These are phyloP conservation scores for Terrapene triunguis DNA, from an alignment of 2,113 vertebrate genomes.

Conservation along the genomic window DNA sequence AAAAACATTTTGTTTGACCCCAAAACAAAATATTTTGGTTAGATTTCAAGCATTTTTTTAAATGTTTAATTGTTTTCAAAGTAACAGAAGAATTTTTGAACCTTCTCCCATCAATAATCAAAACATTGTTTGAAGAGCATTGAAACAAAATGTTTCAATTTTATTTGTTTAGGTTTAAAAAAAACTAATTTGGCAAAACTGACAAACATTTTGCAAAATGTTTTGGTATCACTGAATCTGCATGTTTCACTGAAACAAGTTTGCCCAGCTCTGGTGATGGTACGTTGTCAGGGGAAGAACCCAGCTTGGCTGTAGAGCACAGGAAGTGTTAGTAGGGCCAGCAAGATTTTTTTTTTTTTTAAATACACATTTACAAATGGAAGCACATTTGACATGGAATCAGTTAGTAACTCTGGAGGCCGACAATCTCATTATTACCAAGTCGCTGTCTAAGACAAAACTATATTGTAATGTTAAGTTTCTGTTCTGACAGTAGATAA, in stretches of 20 bases:
- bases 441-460: background rate
- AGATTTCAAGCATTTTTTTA: background rate
- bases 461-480: background rate
- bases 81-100: background rate
- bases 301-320: background rate
- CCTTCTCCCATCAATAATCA: background rate
- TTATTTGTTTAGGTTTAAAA: background rate
- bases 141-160: background rate
- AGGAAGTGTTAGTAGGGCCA: background rate
- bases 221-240: background rate
- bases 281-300: background rate
- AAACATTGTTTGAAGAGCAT: background rate
- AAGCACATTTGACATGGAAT: background rate
- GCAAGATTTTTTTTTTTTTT: background rate
- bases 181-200: background rate
- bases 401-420: background rate
- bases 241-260: background rate
- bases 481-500: conserved; percentile 15
- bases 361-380: background rate
- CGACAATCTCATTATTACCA: background rate
- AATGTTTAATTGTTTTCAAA: background rate
- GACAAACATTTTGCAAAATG: background rate
- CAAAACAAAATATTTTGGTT: background rate
- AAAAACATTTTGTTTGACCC: background rate
- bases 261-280: background rate